phyloP scores from a whole-genome alignment of 2,113 vertebrate species.

The Vicugna pacos region DNA sequence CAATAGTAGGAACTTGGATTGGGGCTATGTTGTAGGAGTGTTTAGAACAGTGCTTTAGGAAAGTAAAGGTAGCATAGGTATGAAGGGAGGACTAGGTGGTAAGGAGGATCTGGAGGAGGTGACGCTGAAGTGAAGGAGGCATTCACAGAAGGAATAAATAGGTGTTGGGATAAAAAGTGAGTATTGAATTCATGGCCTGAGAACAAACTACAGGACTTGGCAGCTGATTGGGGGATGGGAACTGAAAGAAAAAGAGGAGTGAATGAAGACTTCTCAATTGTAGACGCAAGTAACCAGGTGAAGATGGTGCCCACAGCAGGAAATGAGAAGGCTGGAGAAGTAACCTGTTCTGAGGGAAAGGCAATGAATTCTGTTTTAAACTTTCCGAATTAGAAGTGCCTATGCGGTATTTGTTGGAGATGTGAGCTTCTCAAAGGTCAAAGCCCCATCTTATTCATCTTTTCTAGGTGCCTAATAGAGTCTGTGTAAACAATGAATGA shows the following conservation, averaged over 20 bases:
- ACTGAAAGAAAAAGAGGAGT: neutral
- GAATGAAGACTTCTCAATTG: neutral
- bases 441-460: neutral
- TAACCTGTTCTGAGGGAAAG: conserved; percentile 16
- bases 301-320: neutral
- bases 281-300: neutral
- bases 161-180: neutral
- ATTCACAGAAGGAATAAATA: neutral
- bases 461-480: neutral
- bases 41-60: neutral
- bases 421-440: neutral
- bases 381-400: conserved; percentile 21
- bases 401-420: neutral
- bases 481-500: neutral
- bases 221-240: neutral
- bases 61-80: neutral
- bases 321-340: neutral
- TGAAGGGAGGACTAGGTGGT: neutral
- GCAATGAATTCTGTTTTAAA: conserved; percentile 21
- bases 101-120: neutral
- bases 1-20: neutral
- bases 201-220: neutral
- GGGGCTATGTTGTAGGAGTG: too few species aligned
- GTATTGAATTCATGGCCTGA: conserved; percentile 3
- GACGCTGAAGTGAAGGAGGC: neutral